Base-by-base conservation (phyloP, 2,888 invertebrate genomes). In the Heteropelma amictum region DNA sequence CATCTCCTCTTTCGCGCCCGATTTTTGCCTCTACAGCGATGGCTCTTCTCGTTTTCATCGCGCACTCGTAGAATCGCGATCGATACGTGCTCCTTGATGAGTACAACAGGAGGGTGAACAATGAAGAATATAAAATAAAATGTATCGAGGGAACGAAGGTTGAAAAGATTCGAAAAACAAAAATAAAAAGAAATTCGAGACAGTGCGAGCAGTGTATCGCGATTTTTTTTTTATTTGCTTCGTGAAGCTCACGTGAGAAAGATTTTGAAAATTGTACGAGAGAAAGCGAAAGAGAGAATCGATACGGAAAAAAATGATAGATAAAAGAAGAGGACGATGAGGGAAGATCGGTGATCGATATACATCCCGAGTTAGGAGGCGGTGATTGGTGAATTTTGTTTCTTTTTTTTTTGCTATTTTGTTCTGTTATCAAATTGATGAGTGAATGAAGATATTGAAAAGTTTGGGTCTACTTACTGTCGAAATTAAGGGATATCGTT, bases 401-500 rank as follows among this genome's bases (percentile, higher is more conserved):
- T 38, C 30, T 61, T 35, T 61, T 53, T 17, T 58, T 75, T 53
- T 61, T 35, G 45, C 26, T 17, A 51, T 61, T 14, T 60, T 60
- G 21, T 58, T 75, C 28, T 49, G 54, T 67, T 70, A 67, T 65
- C 74, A 28, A 38, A 54, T 40, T 23, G 33, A 63, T 68, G 74
- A 75, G 58, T 69, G 26, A 51, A 58, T 21, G 1, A 30, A 28
- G 6, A n/a, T 19, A 47, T 64, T 54, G 12, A 30, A 12, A 23
- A n/a, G 8, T 8, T 76, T 82, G 78, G 73, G 76, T 67, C 80
- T 87, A 95, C 97, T 96, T 93, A 98, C 98, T 98, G 94, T 97
- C 97, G 92, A 98, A 97, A 92, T 98, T 98, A 86, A 98, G 94
- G 91, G 97, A 97, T 90, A 98, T 97, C 79, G 97, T 97, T 77